Percentiles rank a stretch among this genome's conserved stretches.
phyloP scores from a whole-genome alignment of 2,888 invertebrate species.

The Rhagonycha fulva region DNA sequence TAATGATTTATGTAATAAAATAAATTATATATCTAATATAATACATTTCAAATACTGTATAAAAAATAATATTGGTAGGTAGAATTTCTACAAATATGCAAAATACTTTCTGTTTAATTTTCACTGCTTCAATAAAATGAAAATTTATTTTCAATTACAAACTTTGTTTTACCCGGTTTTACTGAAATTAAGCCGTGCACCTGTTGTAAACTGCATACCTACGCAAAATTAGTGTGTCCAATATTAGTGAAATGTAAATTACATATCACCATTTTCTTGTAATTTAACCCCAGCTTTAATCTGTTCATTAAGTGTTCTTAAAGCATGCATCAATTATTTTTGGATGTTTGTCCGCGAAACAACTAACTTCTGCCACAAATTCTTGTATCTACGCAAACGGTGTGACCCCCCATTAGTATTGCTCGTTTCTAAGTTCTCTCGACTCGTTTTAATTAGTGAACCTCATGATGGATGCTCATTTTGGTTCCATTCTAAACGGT shows the following conservation, averaged over 20 bases:
- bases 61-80: too few species aligned
- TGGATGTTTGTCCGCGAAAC: constrained; percentile 28
- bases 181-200: constrained; percentile 22
- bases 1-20: too few species aligned
- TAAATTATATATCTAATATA: too few species aligned
- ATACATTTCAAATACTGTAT: too few species aligned
- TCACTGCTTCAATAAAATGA: constrained; percentile 6
- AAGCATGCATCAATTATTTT: constrained; percentile 33
- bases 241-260: constrained; percentile 18
- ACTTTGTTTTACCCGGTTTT: constrained; percentile 23
- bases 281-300: constrained; percentile 29
- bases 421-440: constrained; percentile 19
- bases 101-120: not conserved
- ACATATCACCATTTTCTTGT: constrained; percentile 24
- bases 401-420: constrained; percentile 24
- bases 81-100: not conserved
- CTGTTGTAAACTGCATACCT: constrained; percentile 20
- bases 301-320: constrained; percentile 31
- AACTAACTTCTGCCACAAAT: constrained; percentile 30
- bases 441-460: constrained; percentile 25
- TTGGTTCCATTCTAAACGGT: constrained; percentile 13
- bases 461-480: constrained; percentile 20
- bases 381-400: constrained; percentile 17
- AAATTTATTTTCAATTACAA: constrained; percentile 21
- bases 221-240: constrained; percentile 19